A percentile compares a stretch with the other conserved stretches of the same genome.
Conservation (phyloP, 1,140 invertebrate species). For the Himalopsyche phryganea region DNA sequence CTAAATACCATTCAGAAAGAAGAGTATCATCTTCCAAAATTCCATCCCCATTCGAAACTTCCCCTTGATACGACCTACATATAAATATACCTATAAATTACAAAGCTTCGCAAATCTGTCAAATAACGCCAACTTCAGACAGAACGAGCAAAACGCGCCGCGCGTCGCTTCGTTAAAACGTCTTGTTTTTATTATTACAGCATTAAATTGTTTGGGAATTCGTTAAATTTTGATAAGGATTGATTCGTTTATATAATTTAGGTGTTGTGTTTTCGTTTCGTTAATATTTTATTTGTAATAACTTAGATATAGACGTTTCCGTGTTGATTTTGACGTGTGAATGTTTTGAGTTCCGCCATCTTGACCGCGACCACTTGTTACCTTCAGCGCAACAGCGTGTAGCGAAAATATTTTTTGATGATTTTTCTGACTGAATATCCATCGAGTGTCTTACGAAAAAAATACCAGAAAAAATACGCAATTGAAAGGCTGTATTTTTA, state of each 20-base stretch:
- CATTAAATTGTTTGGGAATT: not conserved
- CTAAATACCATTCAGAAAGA: no score
- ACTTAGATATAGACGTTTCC: not conserved
- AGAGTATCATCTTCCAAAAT: not conserved
- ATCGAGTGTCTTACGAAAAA: not conserved
- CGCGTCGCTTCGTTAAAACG: constrained; percentile 11
- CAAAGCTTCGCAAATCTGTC: constrained; percentile 2
- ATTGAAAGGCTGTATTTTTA: not conserved
- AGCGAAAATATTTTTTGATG: constrained; percentile 3
- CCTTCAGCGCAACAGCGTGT: constrained; percentile 20
- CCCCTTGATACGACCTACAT: no score
- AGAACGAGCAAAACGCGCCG: constrained; percentile 2
- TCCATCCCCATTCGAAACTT: not conserved
- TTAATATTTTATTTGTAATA: not conserved
- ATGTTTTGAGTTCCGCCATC: constrained; percentile 24
- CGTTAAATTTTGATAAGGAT: not conserved
- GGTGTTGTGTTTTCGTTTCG: not conserved
- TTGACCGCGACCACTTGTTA: constrained; percentile 33
- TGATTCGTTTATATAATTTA: not conserved
- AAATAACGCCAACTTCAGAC: constrained; percentile 17
- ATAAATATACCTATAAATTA: no score
- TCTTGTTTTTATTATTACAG: constrained; percentile 4
- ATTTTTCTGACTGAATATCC: constrained; percentile 8
- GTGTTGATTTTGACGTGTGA: not conserved
- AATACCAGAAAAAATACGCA: not conserved